Evolutionary conservation across 2,888 invertebrate genomes (phyloP).

Genomic region (Tinea pellionella): DNA sequence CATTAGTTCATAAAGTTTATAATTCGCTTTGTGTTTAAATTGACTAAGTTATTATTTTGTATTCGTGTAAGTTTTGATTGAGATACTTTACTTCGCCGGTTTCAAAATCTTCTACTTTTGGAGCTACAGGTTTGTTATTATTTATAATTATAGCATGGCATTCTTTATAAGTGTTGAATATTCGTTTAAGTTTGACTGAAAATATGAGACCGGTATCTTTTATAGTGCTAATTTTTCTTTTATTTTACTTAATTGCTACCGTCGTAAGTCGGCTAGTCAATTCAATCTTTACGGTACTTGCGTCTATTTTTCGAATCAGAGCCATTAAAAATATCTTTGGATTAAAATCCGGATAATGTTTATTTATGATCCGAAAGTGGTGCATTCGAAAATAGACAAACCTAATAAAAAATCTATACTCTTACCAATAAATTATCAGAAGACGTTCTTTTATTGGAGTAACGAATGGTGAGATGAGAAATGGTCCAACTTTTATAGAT

Average conservation of each 20-base stretch:
- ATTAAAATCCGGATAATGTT: not conserved
- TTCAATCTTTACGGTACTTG: no score
- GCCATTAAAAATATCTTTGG: no score
- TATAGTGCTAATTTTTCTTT: no score
- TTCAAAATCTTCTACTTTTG: not conserved
- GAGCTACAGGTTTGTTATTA: constrained; percentile 4
- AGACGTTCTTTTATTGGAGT: constrained; percentile 66
- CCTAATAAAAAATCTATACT: constrained; percentile 58
- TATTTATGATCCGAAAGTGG: constrained; percentile 16
- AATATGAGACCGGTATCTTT: no score
- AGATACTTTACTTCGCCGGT: not conserved
- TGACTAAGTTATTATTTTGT: not conserved
- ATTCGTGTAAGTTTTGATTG: not conserved
- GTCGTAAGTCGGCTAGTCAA: no score
- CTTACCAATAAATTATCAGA: constrained; percentile 58
- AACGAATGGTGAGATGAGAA: constrained; percentile 67
- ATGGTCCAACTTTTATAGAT: constrained; percentile 61
- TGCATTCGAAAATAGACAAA: constrained; percentile 53
- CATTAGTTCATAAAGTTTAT: not conserved
- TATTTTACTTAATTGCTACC: no score
- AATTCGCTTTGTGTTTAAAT: not conserved
- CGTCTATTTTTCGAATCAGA: no score
- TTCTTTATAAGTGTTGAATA: no score
- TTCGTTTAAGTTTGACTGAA: no score
- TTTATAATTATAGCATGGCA: not conserved